Conservation (phyloP, 2,888 invertebrate species). For the Sturmia bella region DNA sequence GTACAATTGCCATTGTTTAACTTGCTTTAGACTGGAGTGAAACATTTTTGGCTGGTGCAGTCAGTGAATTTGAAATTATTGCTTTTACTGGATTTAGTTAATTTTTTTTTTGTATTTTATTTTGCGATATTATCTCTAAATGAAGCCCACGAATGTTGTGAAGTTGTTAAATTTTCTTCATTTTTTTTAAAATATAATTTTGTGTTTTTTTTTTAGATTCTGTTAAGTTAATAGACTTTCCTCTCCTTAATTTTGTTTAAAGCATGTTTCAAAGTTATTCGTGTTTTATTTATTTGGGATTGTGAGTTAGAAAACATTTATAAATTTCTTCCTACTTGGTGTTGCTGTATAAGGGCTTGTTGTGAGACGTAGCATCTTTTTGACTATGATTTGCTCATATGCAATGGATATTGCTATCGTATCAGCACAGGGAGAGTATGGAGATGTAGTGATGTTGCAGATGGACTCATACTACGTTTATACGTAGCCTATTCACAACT, state of each 20-base stretch:
- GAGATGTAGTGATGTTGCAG: neutral
- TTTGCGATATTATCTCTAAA: slow-evolving; percentile 77
- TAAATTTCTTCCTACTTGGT: slow-evolving; percentile 54
- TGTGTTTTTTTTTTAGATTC: slow-evolving; percentile 35
- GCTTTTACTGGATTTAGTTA: slow-evolving; percentile 63
- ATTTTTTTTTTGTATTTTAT: slow-evolving; percentile 32
- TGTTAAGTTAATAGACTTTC: slow-evolving; percentile 63
- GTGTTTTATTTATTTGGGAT: slow-evolving; percentile 12
- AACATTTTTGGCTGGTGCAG: slow-evolving; percentile 47
- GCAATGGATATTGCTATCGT: neutral
- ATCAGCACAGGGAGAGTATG: too few relatives aligned
- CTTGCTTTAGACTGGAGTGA: slow-evolving; percentile 3
- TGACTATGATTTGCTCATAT: slow-evolving; percentile 17
- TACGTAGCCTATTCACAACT: too few relatives aligned
- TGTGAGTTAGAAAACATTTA: slow-evolving; percentile 46
- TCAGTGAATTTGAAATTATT: slow-evolving; percentile 44
- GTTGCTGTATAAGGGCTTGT: slow-evolving; percentile 1
- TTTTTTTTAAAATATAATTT: slow-evolving; percentile 45
- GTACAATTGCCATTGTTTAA: slow-evolving; percentile 35
- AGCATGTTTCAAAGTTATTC: slow-evolving; percentile 10
- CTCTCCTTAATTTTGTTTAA: slow-evolving; percentile 51
- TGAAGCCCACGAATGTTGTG: slow-evolving; percentile 76
- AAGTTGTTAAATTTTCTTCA: slow-evolving; percentile 55
- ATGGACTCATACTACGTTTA: too few relatives aligned
- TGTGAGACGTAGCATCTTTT: slow-evolving; percentile 57